These are phyloP conservation scores for Scaptomyza parva DNA, from an alignment of 2,888 invertebrate species.

Conservation along the genomic window DNA sequence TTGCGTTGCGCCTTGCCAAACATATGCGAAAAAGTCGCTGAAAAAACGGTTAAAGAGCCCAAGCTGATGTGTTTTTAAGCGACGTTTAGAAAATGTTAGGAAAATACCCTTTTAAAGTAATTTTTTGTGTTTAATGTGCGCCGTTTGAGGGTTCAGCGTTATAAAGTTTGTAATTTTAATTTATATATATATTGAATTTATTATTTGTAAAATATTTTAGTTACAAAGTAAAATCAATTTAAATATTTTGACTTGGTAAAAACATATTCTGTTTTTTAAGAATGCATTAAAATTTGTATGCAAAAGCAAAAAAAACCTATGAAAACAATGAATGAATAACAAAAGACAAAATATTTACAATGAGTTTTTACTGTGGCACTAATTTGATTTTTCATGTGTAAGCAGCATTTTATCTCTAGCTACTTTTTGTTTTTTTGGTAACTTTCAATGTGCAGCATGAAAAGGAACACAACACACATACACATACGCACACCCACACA, in stretches of 20 bases:
- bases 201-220: no score
- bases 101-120: neutral
- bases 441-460: constrained; percentile 1
- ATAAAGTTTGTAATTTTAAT: no score
- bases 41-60: constrained; percentile 21
- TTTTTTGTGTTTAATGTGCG: no score
- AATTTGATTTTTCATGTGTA: constrained; percentile 66
- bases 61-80: constrained; percentile 13
- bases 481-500: constrained; percentile 1
- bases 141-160: neutral
- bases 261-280: no score
- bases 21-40: neutral
- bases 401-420: neutral
- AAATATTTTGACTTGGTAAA: neutral
- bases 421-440: neutral
- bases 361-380: constrained; percentile 64
- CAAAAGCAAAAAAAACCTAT: neutral
- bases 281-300: neutral
- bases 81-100: neutral
- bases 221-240: neutral
- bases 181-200: no score
- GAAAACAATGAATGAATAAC: neutral
- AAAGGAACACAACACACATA: constrained; percentile 12
- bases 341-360: constrained; percentile 58
- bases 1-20: constrained; percentile 37